Conservation (phyloP, 2,113 vertebrate species). For the Perccottus glenii region DNA sequence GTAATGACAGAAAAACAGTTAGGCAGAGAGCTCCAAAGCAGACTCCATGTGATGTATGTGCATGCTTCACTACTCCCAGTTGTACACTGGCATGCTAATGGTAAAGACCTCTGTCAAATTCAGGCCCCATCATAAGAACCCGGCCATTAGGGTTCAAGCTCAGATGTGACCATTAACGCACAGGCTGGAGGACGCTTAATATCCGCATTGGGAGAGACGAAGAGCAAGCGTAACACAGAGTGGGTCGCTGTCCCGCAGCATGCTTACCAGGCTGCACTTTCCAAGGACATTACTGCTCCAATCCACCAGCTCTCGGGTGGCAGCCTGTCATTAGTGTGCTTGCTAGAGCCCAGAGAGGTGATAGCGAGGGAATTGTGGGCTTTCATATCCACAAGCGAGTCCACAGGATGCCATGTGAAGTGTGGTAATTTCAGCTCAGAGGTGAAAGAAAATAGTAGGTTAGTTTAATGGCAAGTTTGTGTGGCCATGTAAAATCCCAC, state of each 20-base stretch:
- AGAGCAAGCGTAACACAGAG: conserved; percentile 44
- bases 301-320: conserved; percentile 68
- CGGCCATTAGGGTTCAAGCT: conserved; percentile 58
- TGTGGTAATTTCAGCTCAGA: conserved; percentile 74
- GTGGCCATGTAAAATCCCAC: conserved; percentile 72
- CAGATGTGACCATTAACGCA: conserved; percentile 64
- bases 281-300: conserved; percentile 76
- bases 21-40: not conserved
- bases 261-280: conserved; percentile 65
- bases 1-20: not conserved
- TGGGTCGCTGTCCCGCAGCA: conserved; percentile 50
- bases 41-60: not conserved
- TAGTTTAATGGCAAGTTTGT: conserved; percentile 79
- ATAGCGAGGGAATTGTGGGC: conserved; percentile 77
- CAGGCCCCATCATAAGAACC: conserved; percentile 59
- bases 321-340: conserved; percentile 80
- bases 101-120: conserved; percentile 62
- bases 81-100: conserved; percentile 51
- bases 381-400: conserved; percentile 75
- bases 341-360: conserved; percentile 70
- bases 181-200: conserved; percentile 37
- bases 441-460: conserved; percentile 74
- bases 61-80: conserved; percentile 32
- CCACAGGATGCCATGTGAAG: conserved; percentile 65
- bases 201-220: conserved; percentile 29